phyloP scores from a whole-genome alignment of 2,888 invertebrate genomes.

The Ophioninae sp. region DNA sequence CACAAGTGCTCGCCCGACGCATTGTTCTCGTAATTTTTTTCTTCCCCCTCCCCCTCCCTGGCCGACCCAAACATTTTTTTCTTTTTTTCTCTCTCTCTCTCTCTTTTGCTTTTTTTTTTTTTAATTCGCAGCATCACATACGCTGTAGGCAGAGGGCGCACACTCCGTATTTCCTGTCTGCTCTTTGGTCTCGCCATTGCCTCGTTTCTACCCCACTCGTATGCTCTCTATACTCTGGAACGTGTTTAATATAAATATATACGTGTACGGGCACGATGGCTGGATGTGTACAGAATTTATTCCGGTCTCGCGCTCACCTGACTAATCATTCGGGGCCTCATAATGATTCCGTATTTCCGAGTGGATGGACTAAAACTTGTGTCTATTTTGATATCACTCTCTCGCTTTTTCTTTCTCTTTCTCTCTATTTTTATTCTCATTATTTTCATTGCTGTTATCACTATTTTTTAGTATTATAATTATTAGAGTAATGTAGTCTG shows the following conservation, averaged over 20 bases:
- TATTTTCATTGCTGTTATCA: background rate
- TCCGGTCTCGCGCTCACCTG: conserved; percentile 9
- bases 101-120: conserved; percentile 20
- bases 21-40: conserved; percentile 59
- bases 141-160: conserved; percentile 43
- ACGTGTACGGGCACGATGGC: conserved; percentile 1
- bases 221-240: too few species aligned
- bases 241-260: conserved; percentile 22
- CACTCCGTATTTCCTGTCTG: conserved; percentile 58
- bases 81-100: too few species aligned
- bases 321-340: conserved; percentile 60
- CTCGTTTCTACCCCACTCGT: conserved; percentile 17
- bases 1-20: conserved; percentile 46
- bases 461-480: too few species aligned
- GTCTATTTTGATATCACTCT: too few species aligned
- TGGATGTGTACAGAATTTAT: too few species aligned
- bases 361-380: conserved; percentile 53
- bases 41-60: too few species aligned
- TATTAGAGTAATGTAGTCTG: too few species aligned
- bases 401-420: too few species aligned
- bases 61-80: too few species aligned
- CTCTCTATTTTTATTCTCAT: conserved; percentile 21
- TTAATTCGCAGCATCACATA: conserved; percentile 54
- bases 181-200: conserved; percentile 28
- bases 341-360: conserved; percentile 64